phyloP scores from a whole-genome alignment of 2,797 vertebrate genomes.

The Esox masquinongy region DNA sequence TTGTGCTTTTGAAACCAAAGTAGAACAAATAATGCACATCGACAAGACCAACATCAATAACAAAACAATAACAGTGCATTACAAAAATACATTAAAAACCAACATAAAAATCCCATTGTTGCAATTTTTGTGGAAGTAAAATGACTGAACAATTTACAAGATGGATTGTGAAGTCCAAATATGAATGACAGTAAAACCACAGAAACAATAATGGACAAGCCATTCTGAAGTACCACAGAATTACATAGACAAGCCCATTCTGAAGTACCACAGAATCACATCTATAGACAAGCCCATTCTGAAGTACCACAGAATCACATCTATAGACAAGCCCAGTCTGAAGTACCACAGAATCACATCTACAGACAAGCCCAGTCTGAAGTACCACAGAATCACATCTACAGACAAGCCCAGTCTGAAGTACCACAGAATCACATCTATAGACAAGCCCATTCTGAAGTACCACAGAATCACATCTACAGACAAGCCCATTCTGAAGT shows the following conservation, averaged over 20 bases:
- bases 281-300: not conserved
- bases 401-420: slow-evolving; percentile 62
- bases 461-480: too few species aligned
- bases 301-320: slow-evolving; percentile 68
- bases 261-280: too few species aligned
- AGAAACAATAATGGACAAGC: slow-evolving; percentile 73
- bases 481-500: too few species aligned
- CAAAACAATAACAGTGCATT: slow-evolving; percentile 91
- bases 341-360: too few species aligned
- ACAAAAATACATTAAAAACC: slow-evolving; percentile 81
- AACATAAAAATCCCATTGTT: slow-evolving; percentile 79
- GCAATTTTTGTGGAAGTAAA: slow-evolving; percentile 89
- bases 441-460: too few species aligned
- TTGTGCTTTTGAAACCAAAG: slow-evolving; percentile 99
- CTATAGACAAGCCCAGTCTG: too few species aligned
- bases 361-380: slow-evolving; percentile 27
- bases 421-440: too few species aligned
- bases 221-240: slow-evolving; percentile 76
- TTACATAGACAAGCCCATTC: too few species aligned
- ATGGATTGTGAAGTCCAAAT: slow-evolving; percentile 79
- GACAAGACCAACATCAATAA: slow-evolving; percentile 74
- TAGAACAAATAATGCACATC: slow-evolving; percentile 73
- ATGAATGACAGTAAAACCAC: slow-evolving; percentile 67
- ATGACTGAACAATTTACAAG: slow-evolving; percentile 86
- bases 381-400: slow-evolving; percentile 69